Percentiles rank a stretch among this genome's conserved stretches.
Evolutionary conservation across 2,797 vertebrate species (phyloP).

Genomic region (Trematomus bernacchii): DNA sequence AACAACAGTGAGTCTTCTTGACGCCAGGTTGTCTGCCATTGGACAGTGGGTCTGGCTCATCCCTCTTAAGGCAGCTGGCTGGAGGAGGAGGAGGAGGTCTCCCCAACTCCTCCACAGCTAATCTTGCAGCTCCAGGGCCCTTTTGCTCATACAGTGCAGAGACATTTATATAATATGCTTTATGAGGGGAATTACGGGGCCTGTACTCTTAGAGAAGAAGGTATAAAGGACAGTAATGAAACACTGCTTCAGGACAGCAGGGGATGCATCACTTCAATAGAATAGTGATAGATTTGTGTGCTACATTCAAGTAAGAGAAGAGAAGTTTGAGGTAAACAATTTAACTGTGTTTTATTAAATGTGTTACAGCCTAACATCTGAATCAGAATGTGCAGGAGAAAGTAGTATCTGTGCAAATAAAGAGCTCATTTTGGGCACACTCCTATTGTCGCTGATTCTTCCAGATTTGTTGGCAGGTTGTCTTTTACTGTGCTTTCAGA

Average conservation of each 20-base stretch:
- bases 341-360: neutral
- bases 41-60: conserved; percentile 77
- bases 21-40: conserved; percentile 77
- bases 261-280: conserved; percentile 21
- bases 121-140: conserved; percentile 75
- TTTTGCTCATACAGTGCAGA: conserved; percentile 61
- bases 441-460: conserved; percentile 46
- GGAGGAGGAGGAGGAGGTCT: conserved; percentile 63
- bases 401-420: conserved; percentile 14
- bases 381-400: neutral
- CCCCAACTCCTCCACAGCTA: conserved; percentile 76
- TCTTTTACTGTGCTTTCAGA: conserved; percentile 76
- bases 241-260: conserved; percentile 20
- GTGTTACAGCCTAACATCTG: neutral
- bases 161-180: conserved; percentile 65
- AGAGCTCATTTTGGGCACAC: conserved; percentile 38
- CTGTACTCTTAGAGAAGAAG: conserved; percentile 56
- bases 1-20: conserved; percentile 71
- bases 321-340: conserved; percentile 10
- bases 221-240: conserved; percentile 56
- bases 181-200: conserved; percentile 67
- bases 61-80: conserved; percentile 72
- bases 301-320: neutral
- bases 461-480: conserved; percentile 66
- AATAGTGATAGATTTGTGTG: neutral